Base-by-base conservation (phyloP, 2,113 vertebrate species). In the Silurus asotus region DNA sequence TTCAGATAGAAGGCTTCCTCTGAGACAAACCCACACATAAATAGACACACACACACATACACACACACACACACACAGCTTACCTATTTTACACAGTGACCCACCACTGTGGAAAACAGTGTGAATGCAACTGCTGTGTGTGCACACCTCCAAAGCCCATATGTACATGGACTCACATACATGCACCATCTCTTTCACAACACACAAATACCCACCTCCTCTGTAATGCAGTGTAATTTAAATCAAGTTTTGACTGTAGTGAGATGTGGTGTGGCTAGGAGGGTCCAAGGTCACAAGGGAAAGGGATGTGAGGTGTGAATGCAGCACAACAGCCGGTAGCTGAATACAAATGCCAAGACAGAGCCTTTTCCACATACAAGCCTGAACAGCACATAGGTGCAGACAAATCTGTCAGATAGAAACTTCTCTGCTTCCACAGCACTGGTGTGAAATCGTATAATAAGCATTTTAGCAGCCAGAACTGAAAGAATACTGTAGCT, bases 281-380 rank as follows among this genome's bases (percentile, higher is more conserved):
- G 89, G 67, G 23, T 53, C 45, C 2, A 7, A 64, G 59, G 81
- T 70, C 4, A 49, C 55, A 62, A 56, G 78, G 55, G 28, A 45
- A 51, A 84, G 49, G 37, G 87, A 88, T 87, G 87, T 85, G 87
- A 89, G 85, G 92, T 92, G 92, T 89, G 92, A 93, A 93, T 87
- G 84, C 61, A 45, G 86, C 51, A 53, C 86, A 93, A 91, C 93
- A 94, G 92, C 92, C 92, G 92, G 92, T 90, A 85, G 86, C 86
- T 87, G 87, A 78, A 65, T 84, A 88, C 89, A 90, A 91, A 92
- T 86, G 88, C 84, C 90, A 87, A 74, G 51, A 55, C 69, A 77
- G 85, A 81, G 83, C 83, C 75, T 45, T 9, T 51, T 69, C 86
- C 79, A 80, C 81, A 72, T 67, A 51, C 75, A 55, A 48, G 13